A percentile compares a stretch with the other conserved stretches of the same genome.
phyloP scores from a whole-genome alignment of 2,797 vertebrate species.

The Sandelia bainsii region DNA sequence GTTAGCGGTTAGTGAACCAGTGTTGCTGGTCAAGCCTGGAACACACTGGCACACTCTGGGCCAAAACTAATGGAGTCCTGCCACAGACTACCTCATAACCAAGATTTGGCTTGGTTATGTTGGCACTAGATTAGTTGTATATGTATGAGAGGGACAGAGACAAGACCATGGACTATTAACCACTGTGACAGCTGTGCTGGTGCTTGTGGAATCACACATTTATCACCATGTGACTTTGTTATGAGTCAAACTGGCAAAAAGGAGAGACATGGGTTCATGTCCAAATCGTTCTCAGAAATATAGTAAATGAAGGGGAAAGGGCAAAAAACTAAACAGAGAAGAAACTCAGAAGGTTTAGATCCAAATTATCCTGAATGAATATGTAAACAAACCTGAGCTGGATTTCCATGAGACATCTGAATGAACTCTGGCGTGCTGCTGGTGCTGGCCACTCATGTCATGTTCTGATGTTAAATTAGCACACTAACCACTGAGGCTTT shows the following conservation, averaged over 20 bases:
- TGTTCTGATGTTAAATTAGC: constrained; percentile 61
- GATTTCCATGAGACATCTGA: constrained; percentile 69
- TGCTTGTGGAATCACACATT: constrained; percentile 59
- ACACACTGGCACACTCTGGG: constrained; percentile 27
- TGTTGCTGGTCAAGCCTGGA: constrained; percentile 55
- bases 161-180: constrained; percentile 55
- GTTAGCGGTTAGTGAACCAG: constrained; percentile 55
- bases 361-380: constrained; percentile 60
- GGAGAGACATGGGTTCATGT: constrained; percentile 37
- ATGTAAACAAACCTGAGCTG: constrained; percentile 63
- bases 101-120: constrained; percentile 50
- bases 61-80: constrained; percentile 58
- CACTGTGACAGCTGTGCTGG: constrained; percentile 63
- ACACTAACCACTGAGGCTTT: constrained; percentile 54
- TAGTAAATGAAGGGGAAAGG: constrained; percentile 46
- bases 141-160: constrained; percentile 30
- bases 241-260: constrained; percentile 30
- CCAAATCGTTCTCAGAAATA: constrained; percentile 51
- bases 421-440: constrained; percentile 58
- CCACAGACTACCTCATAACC: constrained; percentile 68
- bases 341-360: constrained; percentile 39
- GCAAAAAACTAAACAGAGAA: constrained; percentile 26
- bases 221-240: constrained; percentile 41
- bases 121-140: constrained; percentile 49
- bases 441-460: constrained; percentile 52